Percentiles rank a stretch among this genome's conserved stretches.
These are phyloP conservation scores for Ahaetulla prasina DNA, from an alignment of 2,113 vertebrate genomes.

Conservation along the genomic window DNA sequence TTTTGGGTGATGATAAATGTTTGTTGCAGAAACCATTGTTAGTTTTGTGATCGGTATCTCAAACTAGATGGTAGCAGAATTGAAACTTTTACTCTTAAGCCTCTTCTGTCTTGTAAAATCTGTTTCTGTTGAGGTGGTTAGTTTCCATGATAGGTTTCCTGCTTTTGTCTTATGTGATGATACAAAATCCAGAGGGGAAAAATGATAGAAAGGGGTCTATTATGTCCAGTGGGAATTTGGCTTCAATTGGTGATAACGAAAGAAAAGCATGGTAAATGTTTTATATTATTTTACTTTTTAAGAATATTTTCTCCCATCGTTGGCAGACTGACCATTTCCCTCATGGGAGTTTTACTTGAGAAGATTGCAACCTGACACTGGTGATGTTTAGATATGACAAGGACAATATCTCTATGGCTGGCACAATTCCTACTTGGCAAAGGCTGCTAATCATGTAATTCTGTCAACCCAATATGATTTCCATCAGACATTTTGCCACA, in stretches of 20 bases:
- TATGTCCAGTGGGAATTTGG: constrained; percentile 14
- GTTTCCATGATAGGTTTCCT: background rate
- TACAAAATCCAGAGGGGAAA: constrained; percentile 27
- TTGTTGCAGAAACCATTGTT: background rate
- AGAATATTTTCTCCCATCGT: background rate
- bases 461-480: background rate
- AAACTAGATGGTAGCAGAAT: background rate
- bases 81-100: background rate
- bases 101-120: background rate
- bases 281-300: constrained; percentile 17
- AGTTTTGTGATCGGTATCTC: background rate
- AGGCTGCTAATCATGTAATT: background rate
- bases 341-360: background rate
- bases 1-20: background rate
- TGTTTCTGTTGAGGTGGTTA: background rate
- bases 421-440: background rate
- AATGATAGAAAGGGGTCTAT: background rate
- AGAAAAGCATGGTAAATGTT: constrained; percentile 7
- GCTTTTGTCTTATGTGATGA: background rate
- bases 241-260: constrained; percentile 14
- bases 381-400: background rate
- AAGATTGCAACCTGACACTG: background rate
- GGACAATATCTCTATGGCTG: background rate
- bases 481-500: background rate
- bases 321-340: background rate